These are phyloP conservation scores for Thalpophila matura DNA, from an alignment of 2,888 invertebrate genomes.

Conservation along the genomic window DNA sequence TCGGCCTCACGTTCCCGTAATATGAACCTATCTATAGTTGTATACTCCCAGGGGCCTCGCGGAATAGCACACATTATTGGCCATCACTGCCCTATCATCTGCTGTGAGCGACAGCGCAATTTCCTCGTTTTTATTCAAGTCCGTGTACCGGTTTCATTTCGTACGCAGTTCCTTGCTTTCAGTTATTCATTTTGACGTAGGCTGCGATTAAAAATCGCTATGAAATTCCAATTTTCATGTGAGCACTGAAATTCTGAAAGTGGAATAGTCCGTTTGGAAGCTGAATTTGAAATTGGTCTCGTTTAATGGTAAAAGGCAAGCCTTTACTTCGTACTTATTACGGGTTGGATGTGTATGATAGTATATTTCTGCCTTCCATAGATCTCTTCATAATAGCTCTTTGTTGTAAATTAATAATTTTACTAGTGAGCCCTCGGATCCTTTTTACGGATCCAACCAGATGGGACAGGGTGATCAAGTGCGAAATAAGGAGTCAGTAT, in stretches of 20 bases:
- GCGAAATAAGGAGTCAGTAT: slow-evolving; percentile 31
- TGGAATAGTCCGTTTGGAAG: slow-evolving; percentile 26
- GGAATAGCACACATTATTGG: slow-evolving; percentile 48
- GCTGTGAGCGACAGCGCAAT: slow-evolving; percentile 59
- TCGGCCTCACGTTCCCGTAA: slow-evolving; percentile 33
- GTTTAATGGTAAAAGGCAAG: slow-evolving; percentile 15
- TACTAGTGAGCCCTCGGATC: slow-evolving; percentile 29
- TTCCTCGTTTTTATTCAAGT: slow-evolving; percentile 58
- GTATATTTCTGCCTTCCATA: slow-evolving; percentile 12
- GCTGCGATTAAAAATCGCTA: slow-evolving; percentile 55
- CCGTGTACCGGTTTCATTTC: slow-evolving; percentile 33
- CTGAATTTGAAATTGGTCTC: slow-evolving; percentile 29
- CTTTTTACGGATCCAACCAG: slow-evolving; percentile 36
- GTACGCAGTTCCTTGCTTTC: slow-evolving; percentile 46
- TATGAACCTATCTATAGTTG: slow-evolving; percentile 26
- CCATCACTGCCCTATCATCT: slow-evolving; percentile 51
- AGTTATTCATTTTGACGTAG: slow-evolving; percentile 46
- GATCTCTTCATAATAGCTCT: slow-evolving; percentile 28
- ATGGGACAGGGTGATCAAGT: slow-evolving; percentile 40
- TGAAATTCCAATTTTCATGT: slow-evolving; percentile 54
- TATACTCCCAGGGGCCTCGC: slow-evolving; percentile 43
- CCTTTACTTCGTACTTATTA: slow-evolving; percentile 14
- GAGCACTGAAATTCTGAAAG: slow-evolving; percentile 32
- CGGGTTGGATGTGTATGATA: slow-evolving; percentile 14
- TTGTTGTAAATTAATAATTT: slow-evolving; percentile 49